Evolutionary conservation across 2,888 invertebrate genomes (phyloP), one percentile per base, ranked within the genome.

Genomic region (Calameuta filiformis): DNA sequence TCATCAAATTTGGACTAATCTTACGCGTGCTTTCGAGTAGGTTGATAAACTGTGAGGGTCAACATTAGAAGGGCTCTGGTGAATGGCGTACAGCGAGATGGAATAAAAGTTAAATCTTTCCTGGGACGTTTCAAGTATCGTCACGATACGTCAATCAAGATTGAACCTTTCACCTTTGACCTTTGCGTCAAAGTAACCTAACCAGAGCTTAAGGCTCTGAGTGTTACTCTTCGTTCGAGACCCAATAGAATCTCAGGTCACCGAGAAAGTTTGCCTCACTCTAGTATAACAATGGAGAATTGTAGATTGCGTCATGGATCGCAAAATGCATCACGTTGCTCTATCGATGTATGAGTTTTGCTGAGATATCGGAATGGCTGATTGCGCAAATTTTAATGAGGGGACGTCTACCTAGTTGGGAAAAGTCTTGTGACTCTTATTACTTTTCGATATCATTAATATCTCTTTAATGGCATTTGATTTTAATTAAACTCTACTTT

Each of bases 401-500:
- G 23, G 23, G 6, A 40, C 15, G 6, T 15, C 40, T 15, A 40
- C 15, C 40, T 1, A 40, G 40, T 40, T 6, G 4, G 6, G 40
- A 40, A 1, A 1, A 40, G 15, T 40, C 15, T 40, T 15, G 40
- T 0, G 40, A 40, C 40, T 40, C 40, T 40, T 6, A 40, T 40
- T 40, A 15, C 40, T 40, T 15, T 15, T 40, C 15, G 6, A 40
- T 40, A 15, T 15, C 15, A 15, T 40, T 40, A 40, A 40, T 40
- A 15, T 15, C 6, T 15, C 6, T 40, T 40, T 40, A 0, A 40
- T 40, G 15, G 15, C 15, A 15, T 40, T 40, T 15, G 15, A 76
- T 82, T 86, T 86, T 84, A 85, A 86, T 87, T 84, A 85, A 85
- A 84, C 79, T 79, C 81, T 79, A 79, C 81, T 80, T 81, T 80